Conservation (phyloP, 2,797 vertebrate genomes). For the Sorex maritimensis region DNA sequence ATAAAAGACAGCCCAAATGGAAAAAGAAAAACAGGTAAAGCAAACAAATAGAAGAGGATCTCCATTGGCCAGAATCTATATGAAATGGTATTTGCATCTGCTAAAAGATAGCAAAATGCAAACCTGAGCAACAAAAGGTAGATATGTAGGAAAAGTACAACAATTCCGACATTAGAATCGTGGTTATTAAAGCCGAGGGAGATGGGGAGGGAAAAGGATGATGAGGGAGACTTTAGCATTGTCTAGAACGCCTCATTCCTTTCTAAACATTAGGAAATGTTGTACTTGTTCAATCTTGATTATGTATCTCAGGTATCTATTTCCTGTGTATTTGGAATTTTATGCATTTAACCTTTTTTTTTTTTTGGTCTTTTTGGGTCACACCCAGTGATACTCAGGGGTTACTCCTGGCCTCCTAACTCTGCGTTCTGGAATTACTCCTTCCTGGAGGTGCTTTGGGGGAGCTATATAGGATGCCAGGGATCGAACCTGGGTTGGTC, state of each 20-base stretch:
- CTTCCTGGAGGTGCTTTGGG: no score
- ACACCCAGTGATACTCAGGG: no score
- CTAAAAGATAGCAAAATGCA: conserved; percentile 19
- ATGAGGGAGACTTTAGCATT: neutral
- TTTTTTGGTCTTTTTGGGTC: no score
- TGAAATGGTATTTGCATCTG: conserved; percentile 45
- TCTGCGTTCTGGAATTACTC: no score
- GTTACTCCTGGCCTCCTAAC: no score
- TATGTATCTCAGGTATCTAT: neutral
- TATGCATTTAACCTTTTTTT: no score
- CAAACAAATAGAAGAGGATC: conserved; percentile 48
- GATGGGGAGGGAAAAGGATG: neutral
- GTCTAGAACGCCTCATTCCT: neutral
- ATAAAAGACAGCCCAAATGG: conserved; percentile 2
- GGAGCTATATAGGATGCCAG: no score
- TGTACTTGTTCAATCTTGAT: conserved; percentile 28
- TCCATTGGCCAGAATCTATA: neutral
- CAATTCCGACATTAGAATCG: neutral
- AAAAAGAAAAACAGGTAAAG: conserved; percentile 1
- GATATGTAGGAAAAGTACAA: conserved; percentile 16
- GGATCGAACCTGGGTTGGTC: no score
- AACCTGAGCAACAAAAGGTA: neutral
- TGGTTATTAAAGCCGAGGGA: neutral
- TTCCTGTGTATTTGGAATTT: conserved; percentile 42
- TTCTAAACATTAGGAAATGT: conserved; percentile 14